These are phyloP conservation scores for Pantherophis guttatus DNA, from an alignment of 2,113 vertebrate species.

Conservation along the genomic window DNA sequence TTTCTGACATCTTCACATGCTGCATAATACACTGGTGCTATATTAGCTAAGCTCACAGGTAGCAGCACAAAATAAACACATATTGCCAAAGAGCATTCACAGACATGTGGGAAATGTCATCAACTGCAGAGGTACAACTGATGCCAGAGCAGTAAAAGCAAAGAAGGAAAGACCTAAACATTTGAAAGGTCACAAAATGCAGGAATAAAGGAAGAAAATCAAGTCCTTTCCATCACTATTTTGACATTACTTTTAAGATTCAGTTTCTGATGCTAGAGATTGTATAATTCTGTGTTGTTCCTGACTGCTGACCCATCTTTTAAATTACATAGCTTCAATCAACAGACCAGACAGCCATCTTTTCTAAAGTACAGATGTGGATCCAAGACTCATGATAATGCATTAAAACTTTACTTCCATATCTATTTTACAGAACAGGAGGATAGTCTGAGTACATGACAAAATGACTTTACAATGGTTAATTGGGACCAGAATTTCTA, in stretches of 20 bases:
- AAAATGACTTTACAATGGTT: neutral
- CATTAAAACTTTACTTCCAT: neutral
- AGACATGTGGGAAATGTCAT: neutral
- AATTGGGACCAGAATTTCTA: neutral
- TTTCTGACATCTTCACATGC: conserved; percentile 50
- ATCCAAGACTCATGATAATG: neutral
- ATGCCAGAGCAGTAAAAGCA: neutral
- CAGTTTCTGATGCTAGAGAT: neutral
- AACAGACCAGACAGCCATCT: neutral
- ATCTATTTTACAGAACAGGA: neutral
- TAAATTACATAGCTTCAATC: neutral
- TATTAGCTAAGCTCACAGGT: conserved; percentile 1
- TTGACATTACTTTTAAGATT: neutral
- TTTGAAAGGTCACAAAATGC: neutral
- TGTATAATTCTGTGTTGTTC: neutral
- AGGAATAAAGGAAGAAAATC: neutral
- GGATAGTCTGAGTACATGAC: neutral
- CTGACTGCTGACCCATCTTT: too few relatives aligned
- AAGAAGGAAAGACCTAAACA: neutral
- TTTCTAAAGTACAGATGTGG: neutral
- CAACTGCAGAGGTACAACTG: conserved; percentile 3
- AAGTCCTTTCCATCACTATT: neutral
- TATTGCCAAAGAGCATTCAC: neutral
- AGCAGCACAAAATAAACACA: neutral
- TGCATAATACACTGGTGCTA: conserved; percentile 55